phyloP scores from a whole-genome alignment of 2,888 invertebrate species.

The Cistogaster globosa region DNA sequence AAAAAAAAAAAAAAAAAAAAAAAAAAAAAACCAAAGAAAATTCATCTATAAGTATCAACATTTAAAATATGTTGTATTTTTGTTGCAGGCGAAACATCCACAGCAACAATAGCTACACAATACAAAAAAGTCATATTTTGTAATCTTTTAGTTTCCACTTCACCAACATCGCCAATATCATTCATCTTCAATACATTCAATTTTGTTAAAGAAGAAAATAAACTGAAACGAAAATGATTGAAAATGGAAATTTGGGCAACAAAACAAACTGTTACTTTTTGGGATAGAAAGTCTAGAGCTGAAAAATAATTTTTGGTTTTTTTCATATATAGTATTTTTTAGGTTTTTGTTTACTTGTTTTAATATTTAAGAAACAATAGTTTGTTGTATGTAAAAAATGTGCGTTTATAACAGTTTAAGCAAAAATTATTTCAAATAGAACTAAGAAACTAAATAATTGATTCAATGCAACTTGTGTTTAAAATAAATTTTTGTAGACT shows the following conservation, averaged over 20 bases:
- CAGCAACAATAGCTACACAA: slow-evolving; percentile 5
- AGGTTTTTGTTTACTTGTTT: no score
- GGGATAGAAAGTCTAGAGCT: background rate
- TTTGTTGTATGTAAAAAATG: no score
- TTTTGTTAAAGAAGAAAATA: slow-evolving; percentile 12
- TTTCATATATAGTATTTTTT: background rate
- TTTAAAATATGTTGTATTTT: slow-evolving; percentile 44
- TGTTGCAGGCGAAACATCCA: slow-evolving; percentile 26
- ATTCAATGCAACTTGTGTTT: no score
- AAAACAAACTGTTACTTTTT: background rate
- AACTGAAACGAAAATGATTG: background rate
- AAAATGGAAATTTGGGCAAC: background rate
- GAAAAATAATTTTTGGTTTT: background rate
- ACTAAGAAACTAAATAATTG: no score
- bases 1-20: no score
- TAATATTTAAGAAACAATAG: no score
- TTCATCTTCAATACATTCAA: slow-evolving; percentile 38
- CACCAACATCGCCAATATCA: slow-evolving; percentile 60
- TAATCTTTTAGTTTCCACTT: slow-evolving; percentile 70
- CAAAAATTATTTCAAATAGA: no score
- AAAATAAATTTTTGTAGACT: no score
- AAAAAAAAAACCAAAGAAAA: no score
- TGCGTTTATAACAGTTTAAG: no score
- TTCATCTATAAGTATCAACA: slow-evolving; percentile 47
- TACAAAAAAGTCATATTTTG: slow-evolving; percentile 61